phyloP scores from a whole-genome alignment of 2,797 vertebrate genomes.

The Capromys pilorides region DNA sequence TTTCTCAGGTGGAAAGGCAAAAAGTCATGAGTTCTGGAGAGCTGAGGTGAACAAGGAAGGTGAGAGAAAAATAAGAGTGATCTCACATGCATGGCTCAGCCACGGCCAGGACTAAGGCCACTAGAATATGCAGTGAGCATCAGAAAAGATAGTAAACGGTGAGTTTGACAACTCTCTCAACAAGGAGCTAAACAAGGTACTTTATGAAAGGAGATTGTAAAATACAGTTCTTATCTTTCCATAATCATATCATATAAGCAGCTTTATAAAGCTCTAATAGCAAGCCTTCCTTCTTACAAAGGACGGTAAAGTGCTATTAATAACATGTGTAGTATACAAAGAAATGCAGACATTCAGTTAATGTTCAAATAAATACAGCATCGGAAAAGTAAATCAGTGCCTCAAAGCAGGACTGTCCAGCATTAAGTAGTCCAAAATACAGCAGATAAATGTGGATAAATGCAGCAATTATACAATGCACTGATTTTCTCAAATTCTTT shows the following conservation, averaged over 20 bases:
- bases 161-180: background rate
- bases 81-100: background rate
- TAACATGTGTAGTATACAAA: slow-evolving; percentile 52
- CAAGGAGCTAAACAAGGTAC: background rate
- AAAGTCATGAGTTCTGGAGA: background rate
- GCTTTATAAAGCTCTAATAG: slow-evolving; percentile 25
- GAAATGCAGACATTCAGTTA: slow-evolving; percentile 69
- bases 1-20: background rate
- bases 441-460: slow-evolving; percentile 74
- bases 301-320: slow-evolving; percentile 22
- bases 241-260: slow-evolving; percentile 53
- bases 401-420: slow-evolving; percentile 66
- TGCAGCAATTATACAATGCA: slow-evolving; percentile 75
- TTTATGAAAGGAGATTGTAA: slow-evolving; percentile 14
- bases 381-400: slow-evolving; percentile 69
- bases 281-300: background rate
- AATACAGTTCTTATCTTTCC: background rate
- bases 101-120: background rate
- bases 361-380: slow-evolving; percentile 58
- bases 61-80: background rate
- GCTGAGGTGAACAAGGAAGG: background rate
- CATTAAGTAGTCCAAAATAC: slow-evolving; percentile 67
- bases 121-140: background rate
- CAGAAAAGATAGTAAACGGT: background rate
- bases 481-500: slow-evolving; percentile 80